Evolutionary conservation across 2,888 invertebrate species (phyloP).

Genomic region (Podabrus alpinus): DNA sequence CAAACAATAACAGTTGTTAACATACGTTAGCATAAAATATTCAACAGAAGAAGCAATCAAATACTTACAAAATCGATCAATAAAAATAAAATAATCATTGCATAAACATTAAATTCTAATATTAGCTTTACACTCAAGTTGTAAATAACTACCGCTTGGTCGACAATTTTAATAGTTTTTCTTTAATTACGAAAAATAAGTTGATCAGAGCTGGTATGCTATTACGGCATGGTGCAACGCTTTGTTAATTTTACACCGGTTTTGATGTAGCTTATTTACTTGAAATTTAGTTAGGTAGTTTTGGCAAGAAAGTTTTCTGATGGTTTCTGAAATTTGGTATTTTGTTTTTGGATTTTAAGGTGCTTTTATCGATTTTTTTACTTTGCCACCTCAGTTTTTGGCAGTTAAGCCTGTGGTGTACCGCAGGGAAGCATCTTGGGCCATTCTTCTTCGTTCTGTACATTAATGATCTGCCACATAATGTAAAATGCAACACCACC

Average conservation of each 20-base stretch:
- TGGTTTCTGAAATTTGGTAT: too few species aligned
- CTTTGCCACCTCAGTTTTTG: too few species aligned
- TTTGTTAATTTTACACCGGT: background rate
- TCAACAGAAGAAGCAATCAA: background rate
- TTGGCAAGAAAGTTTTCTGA: too few species aligned
- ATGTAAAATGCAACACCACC: too few species aligned
- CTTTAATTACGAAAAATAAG: background rate
- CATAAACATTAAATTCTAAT: background rate
- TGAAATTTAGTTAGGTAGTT: too few species aligned
- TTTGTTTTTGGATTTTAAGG: too few species aligned
- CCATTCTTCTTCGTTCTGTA: too few species aligned
- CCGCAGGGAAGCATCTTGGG: too few species aligned
- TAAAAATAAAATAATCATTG: background rate
- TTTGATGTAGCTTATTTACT: background rate
- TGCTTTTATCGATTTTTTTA: too few species aligned
- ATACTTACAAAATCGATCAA: background rate
- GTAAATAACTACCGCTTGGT: background rate
- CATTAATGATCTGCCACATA: too few species aligned
- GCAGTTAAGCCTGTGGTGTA: too few species aligned
- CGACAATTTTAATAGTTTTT: background rate
- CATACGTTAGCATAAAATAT: background rate
- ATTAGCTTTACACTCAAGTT: background rate
- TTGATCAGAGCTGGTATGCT: background rate
- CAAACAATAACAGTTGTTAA: background rate
- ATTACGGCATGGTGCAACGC: background rate